A percentile compares a stretch with the other conserved stretches of the same genome.
Conservation (phyloP, 2,797 vertebrate species). For the Gymnopithys bicolor region DNA sequence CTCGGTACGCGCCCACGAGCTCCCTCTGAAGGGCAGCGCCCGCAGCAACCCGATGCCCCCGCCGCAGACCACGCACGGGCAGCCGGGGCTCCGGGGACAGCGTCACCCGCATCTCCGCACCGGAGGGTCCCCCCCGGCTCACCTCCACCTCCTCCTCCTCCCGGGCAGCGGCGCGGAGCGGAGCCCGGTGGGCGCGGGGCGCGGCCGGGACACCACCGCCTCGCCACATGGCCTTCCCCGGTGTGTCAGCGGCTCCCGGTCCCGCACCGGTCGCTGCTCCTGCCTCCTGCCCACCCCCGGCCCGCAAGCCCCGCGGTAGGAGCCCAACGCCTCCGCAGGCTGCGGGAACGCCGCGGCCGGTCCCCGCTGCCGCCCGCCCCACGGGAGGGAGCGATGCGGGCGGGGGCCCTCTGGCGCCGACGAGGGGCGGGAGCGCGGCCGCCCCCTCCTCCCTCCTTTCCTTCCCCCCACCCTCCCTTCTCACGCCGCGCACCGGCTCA, state of each 20-base stretch:
- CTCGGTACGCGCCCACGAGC: not conserved
- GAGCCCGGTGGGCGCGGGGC: not conserved
- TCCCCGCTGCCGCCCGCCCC: not conserved
- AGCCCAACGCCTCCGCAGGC: not conserved
- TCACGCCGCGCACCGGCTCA: slow-evolving; percentile 61
- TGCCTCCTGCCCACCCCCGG: not conserved
- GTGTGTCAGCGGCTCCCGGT: not conserved
- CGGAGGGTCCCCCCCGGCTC: not conserved
- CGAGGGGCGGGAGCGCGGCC: not conserved
- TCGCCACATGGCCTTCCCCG: not conserved
- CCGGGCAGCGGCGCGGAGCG: not conserved
- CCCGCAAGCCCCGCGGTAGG: too few relatives aligned
- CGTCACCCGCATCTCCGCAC: not conserved
- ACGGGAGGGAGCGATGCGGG: not conserved
- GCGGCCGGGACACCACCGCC: not conserved
- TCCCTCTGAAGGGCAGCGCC: not conserved
- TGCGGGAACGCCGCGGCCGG: not conserved
- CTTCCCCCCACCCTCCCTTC: not conserved
- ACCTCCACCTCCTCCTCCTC: not conserved
- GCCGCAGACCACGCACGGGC: not conserved
- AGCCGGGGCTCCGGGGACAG: not conserved
- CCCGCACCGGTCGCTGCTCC: not conserved
- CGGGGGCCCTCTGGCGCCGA: not conserved
- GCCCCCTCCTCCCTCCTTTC: not conserved
- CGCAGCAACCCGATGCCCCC: not conserved